Conservation (phyloP, 64 coral and sea anemone genomes). For the Orbicella faveolata region DNA sequence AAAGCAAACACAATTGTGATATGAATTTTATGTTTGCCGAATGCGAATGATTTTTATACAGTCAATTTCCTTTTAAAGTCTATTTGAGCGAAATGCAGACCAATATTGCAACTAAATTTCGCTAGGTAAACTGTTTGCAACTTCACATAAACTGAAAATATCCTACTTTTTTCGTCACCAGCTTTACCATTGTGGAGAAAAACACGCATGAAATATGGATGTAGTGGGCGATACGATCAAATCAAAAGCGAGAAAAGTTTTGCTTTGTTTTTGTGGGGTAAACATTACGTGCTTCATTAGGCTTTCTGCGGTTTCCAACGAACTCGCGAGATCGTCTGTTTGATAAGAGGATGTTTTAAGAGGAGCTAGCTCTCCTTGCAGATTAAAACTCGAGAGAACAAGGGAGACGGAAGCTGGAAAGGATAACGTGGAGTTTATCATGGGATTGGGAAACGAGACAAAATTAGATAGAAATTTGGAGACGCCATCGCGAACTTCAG, state of each 20-base stretch:
- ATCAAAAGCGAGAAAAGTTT: background rate
- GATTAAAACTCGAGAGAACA: background rate
- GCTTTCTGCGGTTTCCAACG: background rate
- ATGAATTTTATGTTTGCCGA: background rate
- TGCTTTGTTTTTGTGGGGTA: background rate
- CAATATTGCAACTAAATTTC: background rate
- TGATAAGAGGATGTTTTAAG: background rate
- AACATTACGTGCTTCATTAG: background rate
- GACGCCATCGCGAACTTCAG: slow-evolving; percentile 7
- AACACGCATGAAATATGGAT: slow-evolving; percentile 30
- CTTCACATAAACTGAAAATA: slow-evolving; percentile 6
- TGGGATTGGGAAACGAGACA: background rate
- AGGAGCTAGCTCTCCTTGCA: background rate
- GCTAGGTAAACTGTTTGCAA: background rate
- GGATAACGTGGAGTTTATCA: background rate
- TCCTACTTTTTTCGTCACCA: slow-evolving; percentile 4
- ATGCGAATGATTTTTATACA: too few species aligned
- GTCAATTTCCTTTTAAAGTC: background rate
- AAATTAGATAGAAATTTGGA: background rate
- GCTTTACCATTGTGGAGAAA: slow-evolving; percentile 2
- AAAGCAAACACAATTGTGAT: background rate
- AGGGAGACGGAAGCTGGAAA: background rate
- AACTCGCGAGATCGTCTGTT: background rate
- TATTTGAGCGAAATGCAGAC: background rate
- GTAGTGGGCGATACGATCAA: background rate